phyloP scores from a whole-genome alignment of 2,113 vertebrate species.

The Vidua macroura region DNA sequence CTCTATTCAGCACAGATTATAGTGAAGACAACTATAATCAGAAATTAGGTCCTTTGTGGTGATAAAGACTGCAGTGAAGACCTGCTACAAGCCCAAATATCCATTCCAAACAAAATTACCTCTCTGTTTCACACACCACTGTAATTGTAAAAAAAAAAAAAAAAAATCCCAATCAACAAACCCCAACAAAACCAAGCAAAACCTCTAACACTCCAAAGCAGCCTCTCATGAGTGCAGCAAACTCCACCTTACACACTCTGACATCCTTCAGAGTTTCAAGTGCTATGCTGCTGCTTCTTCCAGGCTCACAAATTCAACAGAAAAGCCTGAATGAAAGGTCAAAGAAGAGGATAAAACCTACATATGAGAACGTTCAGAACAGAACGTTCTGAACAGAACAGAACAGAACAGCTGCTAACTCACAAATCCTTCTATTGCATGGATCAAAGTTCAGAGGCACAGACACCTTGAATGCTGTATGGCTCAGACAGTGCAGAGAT shows the following conservation, averaged over 20 bases:
- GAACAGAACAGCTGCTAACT: not conserved
- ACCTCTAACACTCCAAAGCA: not conserved
- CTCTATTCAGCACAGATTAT: not conserved
- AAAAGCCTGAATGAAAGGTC: not conserved
- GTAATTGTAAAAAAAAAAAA: not conserved
- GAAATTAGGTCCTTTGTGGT: not conserved
- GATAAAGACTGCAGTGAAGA: not conserved
- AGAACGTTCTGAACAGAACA: too few relatives aligned
- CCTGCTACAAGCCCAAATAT: not conserved
- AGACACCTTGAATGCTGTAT: accelerated
- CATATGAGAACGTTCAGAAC: not conserved
- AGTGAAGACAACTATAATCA: not conserved
- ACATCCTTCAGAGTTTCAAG: not conserved
- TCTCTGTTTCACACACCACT: not conserved
- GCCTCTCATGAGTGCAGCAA: not conserved
- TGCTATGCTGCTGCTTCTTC: not conserved
- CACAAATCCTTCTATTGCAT: not conserved
- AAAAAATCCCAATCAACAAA: not conserved
- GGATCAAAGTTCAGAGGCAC: not conserved
- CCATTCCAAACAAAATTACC: not conserved
- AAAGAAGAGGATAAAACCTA: not conserved
- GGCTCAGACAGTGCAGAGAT: not conserved
- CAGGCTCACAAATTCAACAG: not conserved
- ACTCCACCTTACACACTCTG: not conserved
- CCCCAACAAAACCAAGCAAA: not conserved